Base-by-base conservation (phyloP, 2,797 vertebrate genomes). In the Tokudaia muenninki region DNA sequence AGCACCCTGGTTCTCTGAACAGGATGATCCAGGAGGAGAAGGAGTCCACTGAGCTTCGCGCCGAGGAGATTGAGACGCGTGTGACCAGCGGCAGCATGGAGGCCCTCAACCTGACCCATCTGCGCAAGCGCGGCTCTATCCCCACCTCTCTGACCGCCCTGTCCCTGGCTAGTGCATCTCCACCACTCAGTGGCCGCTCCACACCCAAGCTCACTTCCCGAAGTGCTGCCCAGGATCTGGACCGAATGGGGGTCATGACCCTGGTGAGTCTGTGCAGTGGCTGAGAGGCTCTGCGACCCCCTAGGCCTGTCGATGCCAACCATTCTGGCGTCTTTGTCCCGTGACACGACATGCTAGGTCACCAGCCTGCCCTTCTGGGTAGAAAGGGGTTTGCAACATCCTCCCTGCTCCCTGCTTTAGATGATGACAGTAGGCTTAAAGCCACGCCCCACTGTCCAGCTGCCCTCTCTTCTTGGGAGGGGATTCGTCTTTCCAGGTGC, bases 1-100 rank as follows among this genome's bases (percentile, higher is more conserved):
- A 11, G 19, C 21, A 50, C 67, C 88, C 47, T 3, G 29, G 24
- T 55, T 72, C 57, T 31, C 81, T 1, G 0, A 31, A 41, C 94
- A 99, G 99, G 98, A 99, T 99, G 99, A 99, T 99, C 98, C 99
- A 99, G 98, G 99, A 99, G 94, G 99, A 99, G 98, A 99, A 99
- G 95, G 99, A 99, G 96, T 99, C 99, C 14, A 99, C 99, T 0
- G 99, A 99, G 98, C 98, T 99, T n/a, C 99, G 99, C 0, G 99
- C 99, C 0, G 99, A 99, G 74, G 99, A 99, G 98, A 99, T 99
- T 0, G 99, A 99, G 98, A 99, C 99, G 0, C 99, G 99, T 0
- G 99, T 99, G 81, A 99, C 99, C n/a, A 99, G 99, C 0, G 99
- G 99, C 98, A 99, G 99, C 98, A 99, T 99, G 99, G 99, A 99